phyloP scores from a whole-genome alignment of 2,888 invertebrate species.

The Ethmia dodecea region DNA sequence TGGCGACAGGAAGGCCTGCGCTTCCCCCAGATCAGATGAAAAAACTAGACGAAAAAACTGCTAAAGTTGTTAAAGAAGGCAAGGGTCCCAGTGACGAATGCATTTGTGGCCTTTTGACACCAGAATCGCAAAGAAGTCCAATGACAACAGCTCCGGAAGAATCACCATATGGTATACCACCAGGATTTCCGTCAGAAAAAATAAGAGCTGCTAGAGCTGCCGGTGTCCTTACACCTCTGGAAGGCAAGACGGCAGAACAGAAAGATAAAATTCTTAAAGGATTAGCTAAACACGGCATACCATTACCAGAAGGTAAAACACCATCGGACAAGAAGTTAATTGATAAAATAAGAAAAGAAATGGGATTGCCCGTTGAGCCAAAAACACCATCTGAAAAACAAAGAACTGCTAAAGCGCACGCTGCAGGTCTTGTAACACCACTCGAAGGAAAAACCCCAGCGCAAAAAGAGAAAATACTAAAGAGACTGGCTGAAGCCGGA shows the following conservation, averaged over 20 bases:
- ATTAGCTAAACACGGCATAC: slow-evolving; percentile 23
- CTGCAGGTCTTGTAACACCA: slow-evolving; percentile 23
- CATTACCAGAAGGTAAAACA: slow-evolving; percentile 25
- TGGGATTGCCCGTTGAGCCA: slow-evolving; percentile 30
- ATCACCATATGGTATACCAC: too few species aligned
- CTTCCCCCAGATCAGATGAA: slow-evolving; percentile 15
- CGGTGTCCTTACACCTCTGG: slow-evolving; percentile 18
- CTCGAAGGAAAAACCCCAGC: slow-evolving; percentile 23
- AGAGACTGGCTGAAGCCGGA: slow-evolving; percentile 15
- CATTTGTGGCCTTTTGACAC: slow-evolving; percentile 28
- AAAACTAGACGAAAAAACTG: slow-evolving; percentile 24
- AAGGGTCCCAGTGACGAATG: slow-evolving; percentile 32
- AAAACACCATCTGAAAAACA: slow-evolving; percentile 20
- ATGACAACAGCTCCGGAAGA: too few species aligned
- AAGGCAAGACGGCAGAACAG: slow-evolving; percentile 27
- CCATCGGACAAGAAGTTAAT: slow-evolving; percentile 27
- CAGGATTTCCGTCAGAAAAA: slow-evolving; percentile 17
- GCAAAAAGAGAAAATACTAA: slow-evolving; percentile 21
- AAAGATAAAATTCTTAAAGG: slow-evolving; percentile 31
- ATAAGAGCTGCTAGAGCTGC: slow-evolving; percentile 10
- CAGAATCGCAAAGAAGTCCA: slow-evolving; percentile 15
- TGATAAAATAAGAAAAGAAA: slow-evolving; percentile 19
- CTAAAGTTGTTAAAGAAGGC: slow-evolving; percentile 28
- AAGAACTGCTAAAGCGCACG: slow-evolving; percentile 21
- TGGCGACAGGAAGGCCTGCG: slow-evolving; percentile 5